A percentile compares a stretch with the other conserved stretches of the same genome.
Conservation (phyloP, 2,113 vertebrate genomes). For the Climacteris rufus region DNA sequence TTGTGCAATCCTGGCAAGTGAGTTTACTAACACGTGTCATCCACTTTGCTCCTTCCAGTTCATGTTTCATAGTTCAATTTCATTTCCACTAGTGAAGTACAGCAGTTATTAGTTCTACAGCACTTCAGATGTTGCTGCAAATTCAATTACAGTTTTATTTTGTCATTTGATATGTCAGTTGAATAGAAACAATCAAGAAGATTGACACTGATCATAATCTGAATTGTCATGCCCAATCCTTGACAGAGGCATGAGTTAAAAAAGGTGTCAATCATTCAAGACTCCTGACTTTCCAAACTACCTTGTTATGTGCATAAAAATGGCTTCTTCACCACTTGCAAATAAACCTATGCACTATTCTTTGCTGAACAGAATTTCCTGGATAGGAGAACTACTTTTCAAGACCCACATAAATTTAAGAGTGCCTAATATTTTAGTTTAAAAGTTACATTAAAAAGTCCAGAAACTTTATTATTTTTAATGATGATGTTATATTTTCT, state of each 20-base stretch:
- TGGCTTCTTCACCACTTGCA: not conserved
- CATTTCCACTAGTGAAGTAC: not conserved
- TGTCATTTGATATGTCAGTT: slow-evolving; percentile 51
- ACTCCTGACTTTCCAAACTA: not conserved
- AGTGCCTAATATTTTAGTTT: not conserved
- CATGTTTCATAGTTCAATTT: not conserved
- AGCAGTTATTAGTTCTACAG: not conserved
- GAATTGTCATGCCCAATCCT: slow-evolving; percentile 47
- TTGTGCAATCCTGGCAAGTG: not conserved
- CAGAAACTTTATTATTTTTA: not conserved
- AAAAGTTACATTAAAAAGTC: not conserved
- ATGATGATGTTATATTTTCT: not conserved
- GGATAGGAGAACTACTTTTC: not conserved
- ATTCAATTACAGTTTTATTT: slow-evolving; percentile 63
- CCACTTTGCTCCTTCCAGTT: slow-evolving; percentile 22
- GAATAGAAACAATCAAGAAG: slow-evolving; percentile 68
- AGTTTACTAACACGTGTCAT: slow-evolving; percentile 7
- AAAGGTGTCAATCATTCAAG: slow-evolving; percentile 19
- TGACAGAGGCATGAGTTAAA: slow-evolving; percentile 44
- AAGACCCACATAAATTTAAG: not conserved
- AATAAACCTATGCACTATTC: not conserved
- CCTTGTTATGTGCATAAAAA: not conserved
- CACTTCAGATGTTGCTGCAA: slow-evolving; percentile 49
- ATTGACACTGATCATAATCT: slow-evolving; percentile 58
- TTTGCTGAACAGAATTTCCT: not conserved